phyloP scores from a whole-genome alignment of 2,113 vertebrate genomes.

The Bufo bufo region DNA sequence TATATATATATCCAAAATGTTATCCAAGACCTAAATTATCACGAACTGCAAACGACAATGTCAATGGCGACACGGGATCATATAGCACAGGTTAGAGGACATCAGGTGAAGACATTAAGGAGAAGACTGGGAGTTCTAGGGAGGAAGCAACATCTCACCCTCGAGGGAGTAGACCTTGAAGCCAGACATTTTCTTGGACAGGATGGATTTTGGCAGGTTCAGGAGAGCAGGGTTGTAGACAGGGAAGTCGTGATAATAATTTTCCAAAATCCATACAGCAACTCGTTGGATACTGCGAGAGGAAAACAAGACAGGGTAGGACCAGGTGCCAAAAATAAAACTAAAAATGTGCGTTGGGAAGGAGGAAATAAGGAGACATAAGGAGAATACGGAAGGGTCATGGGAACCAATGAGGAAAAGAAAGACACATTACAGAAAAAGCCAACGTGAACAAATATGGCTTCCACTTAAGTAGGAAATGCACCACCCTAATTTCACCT shows the following conservation, averaged over 20 bases:
- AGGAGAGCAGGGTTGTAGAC: slow-evolving; percentile 95
- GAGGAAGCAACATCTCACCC: slow-evolving; percentile 74
- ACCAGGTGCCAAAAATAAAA: slow-evolving; percentile 4
- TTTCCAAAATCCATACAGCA: slow-evolving; percentile 93
- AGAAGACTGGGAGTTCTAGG: background rate
- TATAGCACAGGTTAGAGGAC: slow-evolving; percentile 26
- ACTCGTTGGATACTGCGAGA: slow-evolving; percentile 88
- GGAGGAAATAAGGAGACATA: slow-evolving; percentile 1
- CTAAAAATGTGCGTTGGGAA: background rate
- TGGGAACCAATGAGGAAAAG: background rate
- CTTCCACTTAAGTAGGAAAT: background rate
- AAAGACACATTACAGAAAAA: background rate
- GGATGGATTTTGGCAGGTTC: slow-evolving; percentile 95
- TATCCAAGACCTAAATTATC: background rate
- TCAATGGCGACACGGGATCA: background rate
- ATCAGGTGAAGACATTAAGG: slow-evolving; percentile 45
- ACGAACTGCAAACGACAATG: background rate
- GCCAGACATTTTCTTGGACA: slow-evolving; percentile 96
- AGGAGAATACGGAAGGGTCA: slow-evolving; percentile 44
- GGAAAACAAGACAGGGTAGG: slow-evolving; percentile 52
- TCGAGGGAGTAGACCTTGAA: slow-evolving; percentile 98
- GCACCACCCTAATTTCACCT: background rate
- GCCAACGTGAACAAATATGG: background rate
- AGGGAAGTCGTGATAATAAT: slow-evolving; percentile 94
- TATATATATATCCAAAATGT: background rate